Evolutionary conservation across 2,888 invertebrate species (phyloP), one percentile per base, ranked within the genome.

Genomic region (Melikaiella ostensackeni): DNA sequence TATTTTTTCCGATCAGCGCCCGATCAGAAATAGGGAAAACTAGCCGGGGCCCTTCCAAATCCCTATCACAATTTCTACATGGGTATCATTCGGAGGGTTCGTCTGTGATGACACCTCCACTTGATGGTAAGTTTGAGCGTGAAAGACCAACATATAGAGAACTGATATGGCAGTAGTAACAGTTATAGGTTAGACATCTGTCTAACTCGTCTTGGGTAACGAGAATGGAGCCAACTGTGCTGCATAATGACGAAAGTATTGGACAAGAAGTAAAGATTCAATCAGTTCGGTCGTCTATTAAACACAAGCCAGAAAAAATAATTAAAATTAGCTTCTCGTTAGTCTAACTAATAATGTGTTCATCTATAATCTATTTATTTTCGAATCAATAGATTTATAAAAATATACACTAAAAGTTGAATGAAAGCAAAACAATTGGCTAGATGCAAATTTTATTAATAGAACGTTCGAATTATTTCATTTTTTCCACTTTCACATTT

Each of bases 101-200:
- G 38, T 64, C 64, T 64, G 21, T 42, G 59, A 59, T 59, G 42
- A 64, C 38, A 64, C n/a, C n/a, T 64, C 38, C 38, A 21, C 35
- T 24, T 42, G 38, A 21, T 38, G 38, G 38, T 24, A 7, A 64
- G 38, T 64, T 64, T 9, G 35, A 66, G 66, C 19, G 24, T 70
- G 30, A 50, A 70, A 50, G 50, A 50, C 50, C 21, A 38, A 66
- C 42, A 66, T 46, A 42, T 27, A 42, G 66, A 42, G 30, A 70
- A 46, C 70, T 50, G 70, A 70, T 70, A 70, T 42, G 19, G 19
- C 42, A 66, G 50, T 70, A 70, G 70, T 70, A 70, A 30, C 16
- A 70, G 70, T 70, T 50, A 70, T 70, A 70, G 70, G 70, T 70
- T 70, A 70, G 70, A 70, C 46, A 42, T 46, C 30, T 35, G 63